A percentile compares a stretch with the other conserved stretches of the same genome.
Evolutionary conservation across 1,140 invertebrate species (phyloP).

Genomic region (Drosophila ironensis): DNA sequence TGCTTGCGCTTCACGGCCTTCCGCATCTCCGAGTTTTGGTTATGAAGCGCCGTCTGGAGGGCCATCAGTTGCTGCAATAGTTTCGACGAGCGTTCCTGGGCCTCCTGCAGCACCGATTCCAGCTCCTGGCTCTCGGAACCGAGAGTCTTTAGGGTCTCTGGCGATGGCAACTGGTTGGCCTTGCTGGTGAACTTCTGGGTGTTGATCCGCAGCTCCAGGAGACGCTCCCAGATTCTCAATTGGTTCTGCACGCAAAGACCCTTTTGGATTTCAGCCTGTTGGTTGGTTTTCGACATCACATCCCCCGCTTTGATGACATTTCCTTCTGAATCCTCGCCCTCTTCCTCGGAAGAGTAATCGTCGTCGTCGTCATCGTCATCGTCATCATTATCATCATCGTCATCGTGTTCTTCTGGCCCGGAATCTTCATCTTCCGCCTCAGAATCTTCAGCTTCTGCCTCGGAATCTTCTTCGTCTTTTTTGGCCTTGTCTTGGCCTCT

Average conservation of each 20-base stretch:
- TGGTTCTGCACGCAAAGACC: constrained; percentile 90
- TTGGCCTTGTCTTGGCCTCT: constrained; percentile 7
- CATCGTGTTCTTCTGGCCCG: constrained; percentile 52
- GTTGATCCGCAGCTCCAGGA: constrained; percentile 92
- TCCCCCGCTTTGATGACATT: constrained; percentile 73
- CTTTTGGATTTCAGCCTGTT: constrained; percentile 86
- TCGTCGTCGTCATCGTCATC: constrained; percentile 47
- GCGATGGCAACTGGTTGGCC: constrained; percentile 90
- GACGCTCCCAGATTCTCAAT: constrained; percentile 90
- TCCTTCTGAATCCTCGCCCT: constrained; percentile 35
- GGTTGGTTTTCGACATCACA: constrained; percentile 74
- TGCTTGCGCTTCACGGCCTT: constrained; percentile 81
- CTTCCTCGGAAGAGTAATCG: constrained; percentile 46
- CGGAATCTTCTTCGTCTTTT: constrained; percentile 15
- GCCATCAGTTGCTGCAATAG: constrained; percentile 86
- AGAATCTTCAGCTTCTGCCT: constrained; percentile 27
- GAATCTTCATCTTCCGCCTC: constrained; percentile 9
- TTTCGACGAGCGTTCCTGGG: constrained; percentile 83
- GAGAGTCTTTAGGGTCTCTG: constrained; percentile 83
- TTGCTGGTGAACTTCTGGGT: constrained; percentile 89
- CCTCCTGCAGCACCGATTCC: constrained; percentile 83
- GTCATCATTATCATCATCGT: constrained; percentile 40
- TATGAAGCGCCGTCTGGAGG: constrained; percentile 82
- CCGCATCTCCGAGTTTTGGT: constrained; percentile 61
- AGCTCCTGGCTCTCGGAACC: constrained; percentile 83